Percentiles rank a stretch among this genome's conserved stretches.
Evolutionary conservation across 1,140 invertebrate species (phyloP).

Genomic region (Mycetomoellerius zeteki): DNA sequence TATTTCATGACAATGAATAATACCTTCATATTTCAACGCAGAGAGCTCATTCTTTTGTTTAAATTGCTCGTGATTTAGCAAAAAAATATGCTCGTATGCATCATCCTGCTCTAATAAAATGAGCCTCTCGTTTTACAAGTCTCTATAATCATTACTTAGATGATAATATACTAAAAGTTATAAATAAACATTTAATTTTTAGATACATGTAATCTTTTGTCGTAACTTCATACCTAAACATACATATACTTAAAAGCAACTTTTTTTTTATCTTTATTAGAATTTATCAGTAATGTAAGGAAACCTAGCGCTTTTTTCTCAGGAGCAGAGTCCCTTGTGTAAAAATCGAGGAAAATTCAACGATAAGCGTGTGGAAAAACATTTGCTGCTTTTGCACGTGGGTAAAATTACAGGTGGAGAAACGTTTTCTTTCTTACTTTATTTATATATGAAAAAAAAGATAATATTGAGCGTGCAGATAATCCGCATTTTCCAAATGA

Average conservation of each 20-base stretch:
- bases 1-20: conserved; percentile 46
- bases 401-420: conserved; percentile 35
- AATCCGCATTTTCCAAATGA: background rate
- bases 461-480: background rate
- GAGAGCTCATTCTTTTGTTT: background rate
- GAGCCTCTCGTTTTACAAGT: background rate
- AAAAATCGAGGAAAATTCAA: conserved; percentile 31
- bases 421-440: conserved; percentile 9
- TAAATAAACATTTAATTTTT: background rate
- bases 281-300: background rate
- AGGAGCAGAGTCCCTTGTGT: background rate
- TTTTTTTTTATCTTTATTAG: background rate
- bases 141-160: background rate
- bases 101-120: background rate
- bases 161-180: background rate
- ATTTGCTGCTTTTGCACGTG: conserved; percentile 31
- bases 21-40: conserved; percentile 32
- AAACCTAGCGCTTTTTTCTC: background rate
- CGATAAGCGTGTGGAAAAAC: conserved; percentile 36
- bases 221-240: background rate
- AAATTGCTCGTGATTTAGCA: conserved; percentile 26
- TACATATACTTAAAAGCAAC: background rate
- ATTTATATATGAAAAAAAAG: background rate
- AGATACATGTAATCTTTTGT: background rate
- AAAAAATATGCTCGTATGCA: conserved; percentile 1